Evolutionary conservation across 2,797 vertebrate species (phyloP), one percentile per base, ranked within the genome.

Genomic region (Falco concolor): DNA sequence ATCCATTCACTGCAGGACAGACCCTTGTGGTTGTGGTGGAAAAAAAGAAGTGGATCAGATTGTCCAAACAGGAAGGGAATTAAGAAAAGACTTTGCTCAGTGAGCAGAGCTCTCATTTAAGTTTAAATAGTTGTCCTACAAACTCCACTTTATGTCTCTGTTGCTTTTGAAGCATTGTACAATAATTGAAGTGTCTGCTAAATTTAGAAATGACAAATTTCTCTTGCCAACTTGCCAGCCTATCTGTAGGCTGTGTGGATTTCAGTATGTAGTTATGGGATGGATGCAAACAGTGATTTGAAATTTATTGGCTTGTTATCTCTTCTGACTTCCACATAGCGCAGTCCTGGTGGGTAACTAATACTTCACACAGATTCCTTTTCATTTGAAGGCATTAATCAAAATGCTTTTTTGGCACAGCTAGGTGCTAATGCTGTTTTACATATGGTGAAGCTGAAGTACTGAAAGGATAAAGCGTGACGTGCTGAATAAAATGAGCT

Each of bases 1-100:
- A 45, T 89, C 93, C 93, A 89, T 97, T 96, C 93, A 96, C 60
- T 91, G 87, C 76, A 73, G 87, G 93, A 92, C 95, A 90, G 72
- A 91, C 59, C 84, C 92, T 95, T 74, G 76, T 8, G 42, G 54
- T 63, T 83, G 52, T 10, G 4, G 70, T 45, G 57, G 74, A 68
- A 73, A 85, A 90, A 96, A 92, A 74, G 56, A 78, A 80, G 84
- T 78, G 81, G 73, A 79, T 95, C 68, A 59, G 60, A 90, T 74
- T 91, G 85, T 91, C 75, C 87, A 95, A 96, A 87, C 93, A 94
- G 94, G 93, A 97, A 96, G 60, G 83, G 78, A 74, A 74, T 94
- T 85, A 59, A 91, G 93, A 95, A 95, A 94, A 88, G 84, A 61
- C 63, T 84, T 79, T 74, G n/a, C 93, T 81, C 20, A 84, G 56